Evolutionary conservation across 2,113 vertebrate genomes (phyloP).

Genomic region (cat (Felis catus)): DNA sequence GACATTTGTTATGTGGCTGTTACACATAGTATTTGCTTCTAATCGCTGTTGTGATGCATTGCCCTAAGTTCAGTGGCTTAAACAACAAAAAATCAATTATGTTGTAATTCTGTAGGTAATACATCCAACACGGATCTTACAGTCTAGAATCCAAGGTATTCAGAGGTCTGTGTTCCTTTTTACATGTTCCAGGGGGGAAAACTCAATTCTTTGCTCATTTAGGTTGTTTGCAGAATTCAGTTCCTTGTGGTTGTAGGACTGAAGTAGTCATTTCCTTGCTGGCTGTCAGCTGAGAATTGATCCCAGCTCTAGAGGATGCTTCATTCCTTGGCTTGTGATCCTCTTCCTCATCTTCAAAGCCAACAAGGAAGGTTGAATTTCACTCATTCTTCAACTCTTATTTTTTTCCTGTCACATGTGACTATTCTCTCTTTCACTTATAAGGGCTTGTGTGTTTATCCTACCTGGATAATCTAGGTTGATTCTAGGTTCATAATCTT

Average conservation of each 20-base stretch:
- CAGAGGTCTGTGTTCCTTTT: neutral
- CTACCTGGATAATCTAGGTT: neutral
- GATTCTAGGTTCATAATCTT: neutral
- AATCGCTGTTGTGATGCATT: neutral
- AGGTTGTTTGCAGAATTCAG: neutral
- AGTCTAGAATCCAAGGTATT: neutral
- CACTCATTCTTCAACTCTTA: neutral
- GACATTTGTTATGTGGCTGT: neutral
- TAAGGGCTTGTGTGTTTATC: neutral
- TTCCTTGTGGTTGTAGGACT: neutral
- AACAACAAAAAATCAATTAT: neutral
- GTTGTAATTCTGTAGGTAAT: neutral
- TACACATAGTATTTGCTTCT: neutral
- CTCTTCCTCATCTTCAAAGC: neutral
- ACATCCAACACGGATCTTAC: neutral
- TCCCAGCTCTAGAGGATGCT: neutral
- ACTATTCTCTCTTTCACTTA: neutral
- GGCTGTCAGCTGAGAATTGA: neutral
- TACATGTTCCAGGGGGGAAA: neutral
- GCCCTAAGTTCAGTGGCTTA: neutral
- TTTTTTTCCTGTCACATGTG: neutral
- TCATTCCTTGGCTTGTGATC: neutral
- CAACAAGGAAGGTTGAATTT: neutral
- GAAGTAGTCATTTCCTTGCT: neutral
- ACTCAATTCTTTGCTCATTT: neutral